These are phyloP conservation scores for Hedychridium roseum DNA, from an alignment of 2,888 invertebrate genomes.

Conservation along the genomic window DNA sequence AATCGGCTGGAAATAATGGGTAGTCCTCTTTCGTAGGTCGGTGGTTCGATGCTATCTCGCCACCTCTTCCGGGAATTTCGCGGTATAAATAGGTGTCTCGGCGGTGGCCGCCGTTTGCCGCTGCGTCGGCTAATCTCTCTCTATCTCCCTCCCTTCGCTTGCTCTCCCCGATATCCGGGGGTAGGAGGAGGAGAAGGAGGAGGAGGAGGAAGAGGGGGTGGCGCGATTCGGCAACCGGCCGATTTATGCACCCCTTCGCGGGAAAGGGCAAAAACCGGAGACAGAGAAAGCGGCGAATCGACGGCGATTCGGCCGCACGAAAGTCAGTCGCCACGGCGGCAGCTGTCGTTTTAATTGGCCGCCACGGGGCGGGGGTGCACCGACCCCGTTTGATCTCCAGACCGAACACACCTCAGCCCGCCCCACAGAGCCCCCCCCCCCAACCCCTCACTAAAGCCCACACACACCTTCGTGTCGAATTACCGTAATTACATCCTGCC, in stretches of 20 bases:
- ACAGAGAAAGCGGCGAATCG: background rate
- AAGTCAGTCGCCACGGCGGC: constrained; percentile 6
- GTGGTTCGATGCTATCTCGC: constrained; percentile 49
- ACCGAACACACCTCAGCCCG: background rate
- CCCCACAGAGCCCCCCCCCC: background rate
- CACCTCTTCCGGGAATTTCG: constrained; percentile 50
- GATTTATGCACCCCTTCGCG: constrained; percentile 48
- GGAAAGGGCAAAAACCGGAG: too few relatives aligned
- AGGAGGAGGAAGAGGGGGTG: constrained; percentile 22
- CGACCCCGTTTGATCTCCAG: too few relatives aligned
- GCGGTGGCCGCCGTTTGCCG: constrained; percentile 6
- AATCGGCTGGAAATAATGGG: constrained; percentile 55
- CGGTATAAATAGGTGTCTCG: constrained; percentile 44
- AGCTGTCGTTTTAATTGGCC: constrained; percentile 24
- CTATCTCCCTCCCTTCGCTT: background rate
- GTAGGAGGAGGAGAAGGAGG: too few relatives aligned
- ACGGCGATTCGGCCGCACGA: constrained; percentile 24
- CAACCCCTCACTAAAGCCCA: too few relatives aligned
- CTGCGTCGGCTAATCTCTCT: too few relatives aligned
- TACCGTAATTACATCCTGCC: constrained; percentile 11
- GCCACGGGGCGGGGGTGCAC: constrained; percentile 9
- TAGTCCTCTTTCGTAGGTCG: constrained; percentile 49
- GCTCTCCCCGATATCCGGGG: constrained; percentile 3
- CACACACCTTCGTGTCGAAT: constrained; percentile 13
- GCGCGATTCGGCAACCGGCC: constrained; percentile 40